phyloP scores from a whole-genome alignment of 2,113 vertebrate genomes.

The Haliaeetus leucogaster region DNA sequence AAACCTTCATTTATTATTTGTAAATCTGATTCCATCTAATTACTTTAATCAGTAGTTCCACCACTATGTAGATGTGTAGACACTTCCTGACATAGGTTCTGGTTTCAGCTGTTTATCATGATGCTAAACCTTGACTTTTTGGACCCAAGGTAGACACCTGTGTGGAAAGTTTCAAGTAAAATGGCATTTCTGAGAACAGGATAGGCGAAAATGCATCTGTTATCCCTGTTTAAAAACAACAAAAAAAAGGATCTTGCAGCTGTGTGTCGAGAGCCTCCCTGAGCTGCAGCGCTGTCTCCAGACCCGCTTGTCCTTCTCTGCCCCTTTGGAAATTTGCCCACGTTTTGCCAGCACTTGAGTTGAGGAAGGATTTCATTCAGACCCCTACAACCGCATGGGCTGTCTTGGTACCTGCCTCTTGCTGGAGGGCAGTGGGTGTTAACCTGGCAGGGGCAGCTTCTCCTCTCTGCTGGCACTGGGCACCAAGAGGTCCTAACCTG shows the following conservation, averaged over 20 bases:
- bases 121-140: not conserved
- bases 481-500: not conserved
- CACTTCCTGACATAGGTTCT: not conserved
- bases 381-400: fast-evolving
- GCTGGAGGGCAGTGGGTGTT: not conserved
- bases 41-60: not conserved
- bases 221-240: not conserved
- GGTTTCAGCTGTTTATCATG: not conserved
- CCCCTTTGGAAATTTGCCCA: not conserved
- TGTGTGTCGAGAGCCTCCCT: not conserved
- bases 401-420: not conserved
- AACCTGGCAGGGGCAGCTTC: not conserved
- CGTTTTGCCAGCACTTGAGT: not conserved
- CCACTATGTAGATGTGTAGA: fast-evolving
- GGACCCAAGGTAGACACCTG: not conserved
- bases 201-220: not conserved
- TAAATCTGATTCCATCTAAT: not conserved
- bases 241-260: not conserved
- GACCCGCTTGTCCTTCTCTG: not conserved
- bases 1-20: not conserved
- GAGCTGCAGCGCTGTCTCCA: not conserved
- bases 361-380: not conserved
- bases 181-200: not conserved
- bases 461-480: not conserved
- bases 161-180: not conserved